Conservation (phyloP, 2,113 vertebrate species). For the Thoracochromis brauschi region DNA sequence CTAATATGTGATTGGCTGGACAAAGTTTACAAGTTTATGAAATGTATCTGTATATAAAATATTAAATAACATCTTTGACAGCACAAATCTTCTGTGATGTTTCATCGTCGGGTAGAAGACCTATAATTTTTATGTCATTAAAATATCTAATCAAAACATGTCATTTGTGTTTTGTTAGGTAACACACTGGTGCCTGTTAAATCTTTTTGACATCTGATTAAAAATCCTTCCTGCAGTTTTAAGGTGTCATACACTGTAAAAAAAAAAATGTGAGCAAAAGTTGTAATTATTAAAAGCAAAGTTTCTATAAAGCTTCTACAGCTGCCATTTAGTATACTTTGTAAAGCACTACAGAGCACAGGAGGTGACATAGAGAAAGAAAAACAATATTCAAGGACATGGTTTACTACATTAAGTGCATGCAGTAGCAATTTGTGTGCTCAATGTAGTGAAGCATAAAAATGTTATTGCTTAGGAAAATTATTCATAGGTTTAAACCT, state of each 20-base stretch:
- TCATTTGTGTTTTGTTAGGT: background rate
- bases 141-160: background rate
- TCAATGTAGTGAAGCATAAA: background rate
- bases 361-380: background rate
- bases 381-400: background rate
- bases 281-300: background rate
- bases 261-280: background rate
- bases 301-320: background rate
- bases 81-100: background rate
- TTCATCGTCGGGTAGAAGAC: background rate
- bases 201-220: background rate
- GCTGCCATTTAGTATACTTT: background rate
- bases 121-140: background rate
- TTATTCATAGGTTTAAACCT: background rate
- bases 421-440: background rate
- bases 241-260: background rate
- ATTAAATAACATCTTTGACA: background rate
- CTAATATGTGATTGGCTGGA: background rate
- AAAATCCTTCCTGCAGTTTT: background rate
- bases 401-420: background rate
- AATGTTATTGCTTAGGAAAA: background rate
- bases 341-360: background rate
- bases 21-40: background rate
- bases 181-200: background rate
- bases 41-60: background rate